Evolutionary conservation across 2,797 vertebrate genomes (phyloP).

Genomic region (Chloroceryle amazona): DNA sequence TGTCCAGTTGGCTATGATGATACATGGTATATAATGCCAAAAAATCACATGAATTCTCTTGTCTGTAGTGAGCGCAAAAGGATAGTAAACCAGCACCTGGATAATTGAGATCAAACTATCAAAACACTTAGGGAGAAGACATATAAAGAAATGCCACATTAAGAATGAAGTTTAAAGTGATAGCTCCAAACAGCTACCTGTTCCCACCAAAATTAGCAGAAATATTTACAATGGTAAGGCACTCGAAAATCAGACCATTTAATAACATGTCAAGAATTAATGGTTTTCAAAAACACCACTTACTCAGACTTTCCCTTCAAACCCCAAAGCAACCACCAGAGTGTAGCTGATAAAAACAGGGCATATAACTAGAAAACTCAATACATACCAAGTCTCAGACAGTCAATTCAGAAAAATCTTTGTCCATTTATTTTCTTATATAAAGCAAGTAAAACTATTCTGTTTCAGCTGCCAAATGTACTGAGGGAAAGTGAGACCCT

Average conservation of each 20-base stretch:
- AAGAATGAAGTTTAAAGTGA: background rate
- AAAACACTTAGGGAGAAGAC: background rate
- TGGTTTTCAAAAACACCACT: background rate
- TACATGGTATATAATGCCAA: background rate
- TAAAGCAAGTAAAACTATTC: constrained; percentile 3
- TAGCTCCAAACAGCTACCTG: background rate
- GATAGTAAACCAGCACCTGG: background rate
- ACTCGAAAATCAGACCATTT: background rate
- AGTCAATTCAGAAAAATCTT: background rate
- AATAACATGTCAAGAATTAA: background rate
- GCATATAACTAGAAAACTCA: background rate
- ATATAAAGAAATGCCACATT: background rate
- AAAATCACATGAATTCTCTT: background rate
- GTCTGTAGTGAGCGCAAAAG: background rate
- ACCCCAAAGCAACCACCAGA: background rate
- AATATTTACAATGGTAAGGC: background rate
- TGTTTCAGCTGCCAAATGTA: background rate
- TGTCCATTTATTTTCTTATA: background rate
- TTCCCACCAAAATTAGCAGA: background rate
- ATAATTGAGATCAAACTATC: background rate
- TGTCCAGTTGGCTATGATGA: background rate
- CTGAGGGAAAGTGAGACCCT: background rate
- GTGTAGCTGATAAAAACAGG: background rate
- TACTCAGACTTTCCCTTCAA: background rate
- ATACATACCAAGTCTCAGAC: background rate